Percentiles rank a stretch among this genome's conserved stretches.
Evolutionary conservation across 1,140 invertebrate genomes (phyloP).

Genomic region (Epicauta chinensis): DNA sequence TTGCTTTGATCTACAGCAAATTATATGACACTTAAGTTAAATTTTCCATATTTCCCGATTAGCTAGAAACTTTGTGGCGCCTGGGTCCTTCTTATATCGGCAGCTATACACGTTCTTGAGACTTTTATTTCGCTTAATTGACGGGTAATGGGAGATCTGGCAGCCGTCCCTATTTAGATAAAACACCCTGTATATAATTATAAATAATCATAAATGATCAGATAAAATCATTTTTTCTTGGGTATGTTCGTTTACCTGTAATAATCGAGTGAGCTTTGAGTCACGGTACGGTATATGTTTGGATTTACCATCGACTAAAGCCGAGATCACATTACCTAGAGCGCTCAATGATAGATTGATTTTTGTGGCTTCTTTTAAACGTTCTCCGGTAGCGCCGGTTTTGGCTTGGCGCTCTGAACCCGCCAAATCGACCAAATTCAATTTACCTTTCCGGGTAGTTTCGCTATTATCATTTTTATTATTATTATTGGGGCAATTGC

Average conservation of each 20-base stretch:
- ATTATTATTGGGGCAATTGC: constrained; percentile 33
- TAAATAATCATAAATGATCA: no score
- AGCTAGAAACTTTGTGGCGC: no score
- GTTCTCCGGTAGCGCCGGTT: constrained; percentile 78
- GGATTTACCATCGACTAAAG: constrained; percentile 83
- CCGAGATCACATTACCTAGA: constrained; percentile 91
- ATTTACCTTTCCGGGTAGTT: constrained; percentile 51
- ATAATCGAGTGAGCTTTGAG: constrained; percentile 83
- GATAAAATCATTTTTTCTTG: no score
- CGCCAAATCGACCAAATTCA: constrained; percentile 87
- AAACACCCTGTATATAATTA: no score
- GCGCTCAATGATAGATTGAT: constrained; percentile 93
- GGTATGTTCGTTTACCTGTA: constrained; percentile 54
- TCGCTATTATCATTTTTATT: constrained; percentile 44
- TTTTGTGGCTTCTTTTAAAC: constrained; percentile 90
- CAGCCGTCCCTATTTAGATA: no score
- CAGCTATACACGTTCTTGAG: no score
- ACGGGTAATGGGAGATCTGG: no score
- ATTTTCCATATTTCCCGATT: no score
- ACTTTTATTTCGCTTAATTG: no score
- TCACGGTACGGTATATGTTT: constrained; percentile 90
- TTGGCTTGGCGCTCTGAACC: constrained; percentile 83
- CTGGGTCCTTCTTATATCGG: no score
- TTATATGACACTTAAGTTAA: no score
- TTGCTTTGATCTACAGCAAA: no score